Evolutionary conservation across 2,113 vertebrate genomes (phyloP), one percentile per base, ranked within the genome.

Genomic region (Perca flavescens): DNA sequence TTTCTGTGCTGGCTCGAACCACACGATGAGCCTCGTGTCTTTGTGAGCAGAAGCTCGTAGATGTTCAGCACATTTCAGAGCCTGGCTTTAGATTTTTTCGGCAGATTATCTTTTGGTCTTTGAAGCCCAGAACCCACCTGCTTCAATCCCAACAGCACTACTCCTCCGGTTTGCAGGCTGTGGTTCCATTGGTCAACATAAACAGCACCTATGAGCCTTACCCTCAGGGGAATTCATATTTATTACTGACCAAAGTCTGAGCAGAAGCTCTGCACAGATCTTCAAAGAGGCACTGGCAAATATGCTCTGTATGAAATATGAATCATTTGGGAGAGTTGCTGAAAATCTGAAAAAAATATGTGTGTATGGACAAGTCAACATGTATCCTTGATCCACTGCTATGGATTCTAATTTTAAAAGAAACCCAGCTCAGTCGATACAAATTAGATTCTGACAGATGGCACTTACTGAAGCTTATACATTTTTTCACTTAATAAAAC

Each of bases 71-170:
- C 81, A 87, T 94, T 92, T 94, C 87, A 86, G 86, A 93, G 93
- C 86, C 91, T 22, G 87, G 92, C 88, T 94, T 94, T 93, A 93
- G 87, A 88, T 92, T 91, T 92, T 91, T 91, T 93, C 67, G 6
- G 80, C 72, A 93, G 94, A 95, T 95, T 95, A 95, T 89, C 79
- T 83, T 87, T 86, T 86, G 83, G 91, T 89, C 94, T 95, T 94
- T 95, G 94, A 95, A 95, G 93, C 91, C 90, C 86, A 91, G 88
- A 94, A 91, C 91, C 94, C 93, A 94, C 92, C 93, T 93, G 93
- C 93, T 93, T 90, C 92, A 89, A 91, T 93, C 89, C 85, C 77
- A 71, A 74, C 84, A 87, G 86, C n/a, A 50, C 73, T 78, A 74
- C 87, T 91, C 82, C 88, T 92, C 87, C 43, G 70, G 83, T 91